Evolutionary conservation across 2,888 invertebrate genomes (phyloP).

Genomic region (Nomada ferruginata): DNA sequence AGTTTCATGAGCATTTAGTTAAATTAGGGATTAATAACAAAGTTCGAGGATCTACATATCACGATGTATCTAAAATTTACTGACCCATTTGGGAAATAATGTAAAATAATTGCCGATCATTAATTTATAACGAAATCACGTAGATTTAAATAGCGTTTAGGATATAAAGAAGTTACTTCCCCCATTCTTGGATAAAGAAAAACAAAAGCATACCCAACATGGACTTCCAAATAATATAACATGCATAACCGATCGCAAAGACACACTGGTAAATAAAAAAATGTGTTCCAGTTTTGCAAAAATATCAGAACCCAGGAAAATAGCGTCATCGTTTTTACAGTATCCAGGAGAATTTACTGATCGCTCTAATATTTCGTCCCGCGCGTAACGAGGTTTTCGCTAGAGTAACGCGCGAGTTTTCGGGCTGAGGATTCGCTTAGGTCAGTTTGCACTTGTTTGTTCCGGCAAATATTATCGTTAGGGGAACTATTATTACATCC

Average conservation of each 20-base stretch:
- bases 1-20: conserved; percentile 24
- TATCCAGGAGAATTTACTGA: background rate
- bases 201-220: too few species aligned
- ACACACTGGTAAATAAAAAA: background rate
- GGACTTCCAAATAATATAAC: too few species aligned
- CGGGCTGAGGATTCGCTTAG: conserved; percentile 14
- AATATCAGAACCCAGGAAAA: background rate
- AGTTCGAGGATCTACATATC: background rate
- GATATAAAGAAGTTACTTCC: too few species aligned
- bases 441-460: conserved; percentile 53
- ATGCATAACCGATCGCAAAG: too few species aligned
- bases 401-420: background rate
- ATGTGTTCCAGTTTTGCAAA: background rate
- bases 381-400: background rate
- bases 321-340: background rate
- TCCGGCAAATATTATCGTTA: conserved; percentile 67
- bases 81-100: too few species aligned
- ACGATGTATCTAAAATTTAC: background rate
- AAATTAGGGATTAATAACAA: conserved; percentile 7
- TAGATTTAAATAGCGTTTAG: too few species aligned
- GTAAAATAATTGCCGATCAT: background rate
- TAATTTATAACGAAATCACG: too few species aligned
- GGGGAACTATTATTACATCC: conserved; percentile 70
- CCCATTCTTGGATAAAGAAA: too few species aligned
- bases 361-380: conserved; percentile 10